Base-by-base conservation (phyloP, 1,140 invertebrate species). In the Caenorhabditis remanei region DNA sequence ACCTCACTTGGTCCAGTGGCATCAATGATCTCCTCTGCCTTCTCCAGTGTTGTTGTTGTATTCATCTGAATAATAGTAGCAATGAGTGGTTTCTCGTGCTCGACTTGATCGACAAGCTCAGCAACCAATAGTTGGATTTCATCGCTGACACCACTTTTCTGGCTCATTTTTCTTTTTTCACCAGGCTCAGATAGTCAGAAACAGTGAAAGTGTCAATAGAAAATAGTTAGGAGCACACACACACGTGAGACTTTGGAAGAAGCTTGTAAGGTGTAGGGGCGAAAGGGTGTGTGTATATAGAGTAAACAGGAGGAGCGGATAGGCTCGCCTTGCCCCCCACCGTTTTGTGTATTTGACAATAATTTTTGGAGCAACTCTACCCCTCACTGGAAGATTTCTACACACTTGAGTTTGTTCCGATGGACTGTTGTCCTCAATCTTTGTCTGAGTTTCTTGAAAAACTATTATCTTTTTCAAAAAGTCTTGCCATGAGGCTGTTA, bases 11-110 rank as follows among this genome's bases (percentile, higher is more conserved):
- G 21, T 8, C 71, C 71, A 50, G 71, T 79, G n/a, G 71, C 71
- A 53, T 79, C 71, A 46, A 79, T 79, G n/a, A 79, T 79, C 46
- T 79, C 71, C 41, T 79, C 71, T 50, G 16, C 19, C n/a, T 79
- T 48, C 14, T 79, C 16, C 11, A 14, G 46, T 4, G n/a, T n/a
- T 5, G 46, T 50, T 11, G 71, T 79, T 50, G 71, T 50, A 14
- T n/a, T 79, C 71, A 79, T 79, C 71, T 79, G 71, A 79, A 79
- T 79, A 79, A 79, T 79, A 79, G 71, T 79, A 50, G 71, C 71
- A n/a, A 79, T 79, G 46, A 79, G 71, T 46, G 71, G 71, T 50
- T 79, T 50, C 21, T 71, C 67, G 3, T 19, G 67, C 13, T 79
- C 71, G 24, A 79, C 71, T 79, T 79, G 71, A 24, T 79, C 71